phyloP scores from a whole-genome alignment of 2,113 vertebrate genomes.

The Pseudopodoces humilis region DNA sequence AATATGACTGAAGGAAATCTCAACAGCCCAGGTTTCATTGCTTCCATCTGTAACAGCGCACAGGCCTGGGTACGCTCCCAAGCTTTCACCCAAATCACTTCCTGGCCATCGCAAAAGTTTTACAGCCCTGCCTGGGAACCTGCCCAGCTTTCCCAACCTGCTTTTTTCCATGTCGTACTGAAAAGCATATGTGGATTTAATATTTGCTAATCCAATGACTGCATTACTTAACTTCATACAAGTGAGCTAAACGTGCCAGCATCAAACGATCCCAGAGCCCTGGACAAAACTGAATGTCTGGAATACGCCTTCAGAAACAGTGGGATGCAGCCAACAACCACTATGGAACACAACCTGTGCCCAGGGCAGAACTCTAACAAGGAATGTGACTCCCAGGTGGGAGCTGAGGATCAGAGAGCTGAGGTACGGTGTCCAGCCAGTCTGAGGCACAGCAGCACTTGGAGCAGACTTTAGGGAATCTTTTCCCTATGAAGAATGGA shows the following conservation, averaged over 20 bases:
- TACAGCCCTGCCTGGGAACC: not conserved
- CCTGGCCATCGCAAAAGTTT: not conserved
- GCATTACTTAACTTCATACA: not conserved
- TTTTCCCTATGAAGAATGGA: not conserved
- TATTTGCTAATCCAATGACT: not conserved
- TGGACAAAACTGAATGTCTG: rapidly evolving
- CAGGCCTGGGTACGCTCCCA: not conserved
- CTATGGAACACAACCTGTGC: rapidly evolving
- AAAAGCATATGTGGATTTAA: not conserved
- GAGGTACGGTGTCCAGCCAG: not conserved
- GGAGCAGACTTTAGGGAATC: not conserved
- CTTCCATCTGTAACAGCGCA: slow-evolving; percentile 7
- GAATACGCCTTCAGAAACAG: not conserved
- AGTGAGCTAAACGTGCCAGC: not conserved
- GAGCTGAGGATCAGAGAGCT: not conserved
- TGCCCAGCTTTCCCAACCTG: not conserved
- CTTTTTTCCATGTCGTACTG: not conserved
- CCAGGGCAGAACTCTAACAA: not conserved
- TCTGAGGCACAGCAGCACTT: not conserved
- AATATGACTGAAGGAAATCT: not conserved
- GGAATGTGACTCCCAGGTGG: not conserved
- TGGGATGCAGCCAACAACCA: not conserved
- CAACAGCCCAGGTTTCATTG: not conserved
- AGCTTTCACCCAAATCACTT: not conserved
- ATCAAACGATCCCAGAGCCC: not conserved